Evolutionary conservation across 2,113 vertebrate species (phyloP).

Genomic region (Progne subis): DNA sequence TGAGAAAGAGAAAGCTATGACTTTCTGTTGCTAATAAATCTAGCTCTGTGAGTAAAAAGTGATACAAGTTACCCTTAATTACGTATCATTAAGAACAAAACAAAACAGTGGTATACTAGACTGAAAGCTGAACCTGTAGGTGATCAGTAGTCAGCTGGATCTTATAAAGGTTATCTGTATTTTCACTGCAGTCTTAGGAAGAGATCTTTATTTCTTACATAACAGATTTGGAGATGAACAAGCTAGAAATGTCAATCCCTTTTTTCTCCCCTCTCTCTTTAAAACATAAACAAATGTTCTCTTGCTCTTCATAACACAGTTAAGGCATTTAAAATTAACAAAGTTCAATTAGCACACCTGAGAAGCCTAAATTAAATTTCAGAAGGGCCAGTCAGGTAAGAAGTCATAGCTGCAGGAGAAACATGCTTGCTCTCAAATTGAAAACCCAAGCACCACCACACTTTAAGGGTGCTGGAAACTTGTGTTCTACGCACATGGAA

Average conservation of each 20-base stretch:
- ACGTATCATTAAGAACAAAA: neutral
- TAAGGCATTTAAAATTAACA: neutral
- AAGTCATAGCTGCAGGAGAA: neutral
- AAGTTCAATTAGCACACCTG: neutral
- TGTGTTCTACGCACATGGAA: neutral
- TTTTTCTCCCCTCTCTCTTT: accelerated
- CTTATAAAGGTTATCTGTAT: neutral
- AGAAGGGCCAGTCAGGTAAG: neutral
- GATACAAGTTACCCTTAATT: neutral
- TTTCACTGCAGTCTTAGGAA: neutral
- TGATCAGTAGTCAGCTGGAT: neutral
- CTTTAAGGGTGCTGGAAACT: neutral
- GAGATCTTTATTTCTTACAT: neutral
- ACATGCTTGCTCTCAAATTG: neutral
- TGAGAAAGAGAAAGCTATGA: neutral
- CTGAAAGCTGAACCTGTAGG: neutral
- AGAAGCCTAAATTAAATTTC: neutral
- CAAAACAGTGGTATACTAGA: neutral
- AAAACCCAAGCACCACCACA: neutral
- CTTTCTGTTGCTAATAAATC: neutral
- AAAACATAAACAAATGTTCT: neutral
- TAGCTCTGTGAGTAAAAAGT: neutral
- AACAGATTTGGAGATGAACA: neutral
- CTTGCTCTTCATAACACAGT: neutral
- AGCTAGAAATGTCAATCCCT: neutral